phyloP scores from a whole-genome alignment of 2,888 invertebrate genomes.

The Ochropacha duplaris region DNA sequence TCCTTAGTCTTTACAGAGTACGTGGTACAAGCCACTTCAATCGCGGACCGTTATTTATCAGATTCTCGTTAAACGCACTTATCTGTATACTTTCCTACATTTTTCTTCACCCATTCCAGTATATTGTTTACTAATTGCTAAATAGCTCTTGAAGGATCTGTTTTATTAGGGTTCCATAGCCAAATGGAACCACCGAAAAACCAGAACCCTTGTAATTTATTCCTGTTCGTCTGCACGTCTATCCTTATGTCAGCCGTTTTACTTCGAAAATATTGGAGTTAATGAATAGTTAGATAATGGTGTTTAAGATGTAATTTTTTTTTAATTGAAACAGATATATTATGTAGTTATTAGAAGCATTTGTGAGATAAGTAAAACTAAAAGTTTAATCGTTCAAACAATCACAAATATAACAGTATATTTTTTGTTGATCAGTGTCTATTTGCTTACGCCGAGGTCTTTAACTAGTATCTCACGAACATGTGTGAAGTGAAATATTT shows the following conservation, averaged over 20 bases:
- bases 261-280: too few species aligned
- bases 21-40: conserved; percentile 56
- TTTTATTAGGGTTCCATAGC: too few species aligned
- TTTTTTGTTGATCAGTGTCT: not conserved
- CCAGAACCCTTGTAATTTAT: too few species aligned
- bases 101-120: conserved; percentile 14
- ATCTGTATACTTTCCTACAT: conserved; percentile 24
- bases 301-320: too few species aligned
- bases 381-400: not conserved
- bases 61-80: conserved; percentile 39
- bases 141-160: not conserved
- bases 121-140: not conserved
- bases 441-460: not conserved
- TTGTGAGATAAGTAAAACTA: not conserved
- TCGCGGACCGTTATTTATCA: conserved; percentile 50
- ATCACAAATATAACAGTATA: not conserved
- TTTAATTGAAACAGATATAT: too few species aligned
- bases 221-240: too few species aligned
- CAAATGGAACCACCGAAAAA: too few species aligned
- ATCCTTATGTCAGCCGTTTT: too few species aligned
- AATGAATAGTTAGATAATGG: too few species aligned
- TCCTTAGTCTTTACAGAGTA: too few species aligned
- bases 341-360: too few species aligned
- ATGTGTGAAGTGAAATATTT: not conserved
- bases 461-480: not conserved